Conservation (phyloP, 1,140 invertebrate species). For the Solenopsis fugax region DNA sequence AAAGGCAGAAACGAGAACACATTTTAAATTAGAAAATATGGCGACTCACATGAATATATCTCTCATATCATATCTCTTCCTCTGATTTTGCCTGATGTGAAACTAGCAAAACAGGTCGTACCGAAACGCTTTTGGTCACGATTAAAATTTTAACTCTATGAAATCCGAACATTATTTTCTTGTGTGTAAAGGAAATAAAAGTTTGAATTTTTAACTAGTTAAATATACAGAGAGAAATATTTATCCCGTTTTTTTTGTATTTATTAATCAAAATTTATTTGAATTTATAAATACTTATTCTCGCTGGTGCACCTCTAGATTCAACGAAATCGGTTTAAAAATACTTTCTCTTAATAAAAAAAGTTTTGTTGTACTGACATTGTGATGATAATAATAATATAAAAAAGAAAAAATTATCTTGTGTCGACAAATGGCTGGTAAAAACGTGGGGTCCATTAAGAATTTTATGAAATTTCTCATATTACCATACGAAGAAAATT, state of each 20-base stretch:
- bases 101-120: slow-evolving; percentile 29
- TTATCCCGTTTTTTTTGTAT: neutral
- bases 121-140: neutral
- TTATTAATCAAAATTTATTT: neutral
- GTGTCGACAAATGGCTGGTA: neutral
- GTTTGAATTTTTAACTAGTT: neutral
- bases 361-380: neutral
- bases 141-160: slow-evolving; percentile 29
- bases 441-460: neutral
- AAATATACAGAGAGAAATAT: neutral
- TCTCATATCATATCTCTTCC: neutral
- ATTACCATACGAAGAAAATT: slow-evolving; percentile 56
- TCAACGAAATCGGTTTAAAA: neutral
- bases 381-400: neutral
- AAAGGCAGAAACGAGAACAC: neutral
- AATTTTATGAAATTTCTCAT: slow-evolving; percentile 23
- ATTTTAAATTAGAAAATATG: slow-evolving; percentile 38
- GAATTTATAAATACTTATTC: neutral
- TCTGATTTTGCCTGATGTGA: slow-evolving; percentile 22
- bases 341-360: slow-evolving; percentile 7
- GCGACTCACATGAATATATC: neutral
- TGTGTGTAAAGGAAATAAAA: neutral
- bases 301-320: no score
- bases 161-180: neutral
- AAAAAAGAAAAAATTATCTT: neutral